Base-by-base conservation (phyloP, 2,797 vertebrate species). In the Sparus aurata region DNA sequence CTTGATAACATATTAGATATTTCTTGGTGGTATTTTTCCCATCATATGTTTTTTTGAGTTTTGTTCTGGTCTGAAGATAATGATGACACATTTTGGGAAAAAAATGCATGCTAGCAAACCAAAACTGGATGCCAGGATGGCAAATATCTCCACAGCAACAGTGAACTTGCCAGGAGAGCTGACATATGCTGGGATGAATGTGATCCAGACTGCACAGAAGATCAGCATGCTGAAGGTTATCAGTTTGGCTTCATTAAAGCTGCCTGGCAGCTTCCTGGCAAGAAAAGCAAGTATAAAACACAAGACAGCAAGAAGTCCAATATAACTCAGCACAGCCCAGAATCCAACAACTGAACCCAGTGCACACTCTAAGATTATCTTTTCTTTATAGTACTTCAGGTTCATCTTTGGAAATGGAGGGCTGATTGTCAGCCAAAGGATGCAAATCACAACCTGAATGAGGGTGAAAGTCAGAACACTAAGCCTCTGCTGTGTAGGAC, bases 31-130 rank as follows among this genome's bases (percentile, higher is more conserved):
- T 66, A 70, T 69, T 80, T 93, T 94, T 5, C 79, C 83, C 82
- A 89, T 84, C 45, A 95, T 25, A 63, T 84, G 60, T 58, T 92
- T 93, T 67, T 82, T 94, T 2, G 91, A 86, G 75, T 95, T 95
- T 61, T 57, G 49, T 13, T 93, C 85, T 58, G 92, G 93, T 38
- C 77, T 91, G 34, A 93, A 89, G 9, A 94, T 77, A 22, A 95
- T 94, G 46, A 94, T 93, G 20, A 88, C 94, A 57, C 93, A 95
- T 78, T 94, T 95, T 27, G 94, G 94, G 43, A 80, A 62, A 84
- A 95, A 95, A 67, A 94, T 94, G 25, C 92, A 94, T 7, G 69
- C 12, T 38, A 95, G 67, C 71, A 95, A 74, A 49, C 89, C 91
- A 79, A 92, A 95, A 71, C 88, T 92, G 4, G 89, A 92, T 2